Conservation (phyloP, 2,113 vertebrate genomes). For the Syngnathus typhle region DNA sequence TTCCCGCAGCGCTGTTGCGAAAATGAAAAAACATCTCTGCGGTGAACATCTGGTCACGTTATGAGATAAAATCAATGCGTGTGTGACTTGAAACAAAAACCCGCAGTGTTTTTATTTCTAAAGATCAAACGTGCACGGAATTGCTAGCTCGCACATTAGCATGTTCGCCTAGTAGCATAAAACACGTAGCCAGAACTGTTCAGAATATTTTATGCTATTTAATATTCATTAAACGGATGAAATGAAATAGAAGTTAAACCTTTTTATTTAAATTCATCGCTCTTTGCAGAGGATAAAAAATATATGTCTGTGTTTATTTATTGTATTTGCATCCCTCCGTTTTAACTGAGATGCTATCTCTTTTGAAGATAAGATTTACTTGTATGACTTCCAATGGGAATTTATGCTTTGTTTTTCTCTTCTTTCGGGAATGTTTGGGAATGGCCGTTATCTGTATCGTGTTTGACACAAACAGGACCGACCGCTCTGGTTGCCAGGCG, state of each 20-base stretch:
- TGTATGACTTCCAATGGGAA: conserved; percentile 25
- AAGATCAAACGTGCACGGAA: neutral
- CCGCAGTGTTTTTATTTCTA: neutral
- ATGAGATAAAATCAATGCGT: neutral
- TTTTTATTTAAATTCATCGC: neutral
- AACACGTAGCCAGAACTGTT: neutral
- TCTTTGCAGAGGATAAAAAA: neutral
- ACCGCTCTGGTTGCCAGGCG: conserved; percentile 23
- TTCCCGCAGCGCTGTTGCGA: neutral
- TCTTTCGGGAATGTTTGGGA: conserved; percentile 40
- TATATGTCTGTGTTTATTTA: neutral
- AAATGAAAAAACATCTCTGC: neutral
- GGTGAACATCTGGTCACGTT: neutral
- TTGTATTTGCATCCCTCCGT: conserved; percentile 10
- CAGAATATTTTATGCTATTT: too few species aligned
- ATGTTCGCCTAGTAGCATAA: neutral
- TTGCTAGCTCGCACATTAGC: neutral
- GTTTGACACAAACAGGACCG: conserved; percentile 37
- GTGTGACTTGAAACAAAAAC: neutral
- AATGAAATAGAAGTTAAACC: neutral
- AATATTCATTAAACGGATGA: too few species aligned
- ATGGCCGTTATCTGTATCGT: conserved; percentile 45
- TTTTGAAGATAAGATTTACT: conserved; percentile 37
- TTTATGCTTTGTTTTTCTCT: conserved; percentile 42
- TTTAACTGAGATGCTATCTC: conserved; percentile 36